Conservation (phyloP, 2,797 vertebrate species). For the Synanceia verrucosa region DNA sequence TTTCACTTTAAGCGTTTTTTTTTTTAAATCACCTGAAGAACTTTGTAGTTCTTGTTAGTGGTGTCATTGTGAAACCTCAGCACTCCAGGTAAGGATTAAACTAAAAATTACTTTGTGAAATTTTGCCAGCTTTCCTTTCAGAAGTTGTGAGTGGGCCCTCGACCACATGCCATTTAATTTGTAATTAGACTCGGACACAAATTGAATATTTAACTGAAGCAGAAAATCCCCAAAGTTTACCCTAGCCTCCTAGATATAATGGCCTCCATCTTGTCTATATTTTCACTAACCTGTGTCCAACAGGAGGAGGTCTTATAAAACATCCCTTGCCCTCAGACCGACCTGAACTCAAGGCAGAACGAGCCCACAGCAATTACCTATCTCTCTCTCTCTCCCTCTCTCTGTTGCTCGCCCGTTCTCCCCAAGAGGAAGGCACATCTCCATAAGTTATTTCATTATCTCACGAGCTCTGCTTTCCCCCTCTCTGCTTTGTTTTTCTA, state of each 20-base stretch:
- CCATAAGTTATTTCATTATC: conserved; percentile 86
- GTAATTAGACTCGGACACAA: conserved; percentile 45
- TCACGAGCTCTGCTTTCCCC: conserved; percentile 65
- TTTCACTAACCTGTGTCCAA: conserved; percentile 66
- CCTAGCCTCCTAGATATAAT: conserved; percentile 44
- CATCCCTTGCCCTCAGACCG: conserved; percentile 64
- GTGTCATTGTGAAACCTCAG: not conserved
- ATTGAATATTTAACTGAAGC: conserved; percentile 60
- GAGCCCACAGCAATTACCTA: conserved; percentile 73
- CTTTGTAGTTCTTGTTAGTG: not conserved
- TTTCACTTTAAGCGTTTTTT: not conserved
- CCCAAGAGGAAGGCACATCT: conserved; percentile 75
- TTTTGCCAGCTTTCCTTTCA: conserved; percentile 1
- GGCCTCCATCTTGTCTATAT: conserved; percentile 62
- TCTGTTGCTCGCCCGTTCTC: conserved; percentile 52
- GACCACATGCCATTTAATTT: conserved; percentile 29
- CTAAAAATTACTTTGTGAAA: conserved; percentile 13
- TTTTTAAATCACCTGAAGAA: no score
- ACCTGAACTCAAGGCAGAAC: conserved; percentile 62
- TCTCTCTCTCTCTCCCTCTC: conserved; percentile 13
- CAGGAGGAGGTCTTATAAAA: conserved; percentile 70
- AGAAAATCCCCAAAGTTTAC: conserved; percentile 49
- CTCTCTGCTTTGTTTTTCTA: conserved; percentile 84
- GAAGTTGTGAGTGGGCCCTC: conserved; percentile 2
- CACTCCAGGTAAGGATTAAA: not conserved